Base-by-base conservation (phyloP, 2,888 invertebrate species). In the Thecocarcelia acutangulata region DNA sequence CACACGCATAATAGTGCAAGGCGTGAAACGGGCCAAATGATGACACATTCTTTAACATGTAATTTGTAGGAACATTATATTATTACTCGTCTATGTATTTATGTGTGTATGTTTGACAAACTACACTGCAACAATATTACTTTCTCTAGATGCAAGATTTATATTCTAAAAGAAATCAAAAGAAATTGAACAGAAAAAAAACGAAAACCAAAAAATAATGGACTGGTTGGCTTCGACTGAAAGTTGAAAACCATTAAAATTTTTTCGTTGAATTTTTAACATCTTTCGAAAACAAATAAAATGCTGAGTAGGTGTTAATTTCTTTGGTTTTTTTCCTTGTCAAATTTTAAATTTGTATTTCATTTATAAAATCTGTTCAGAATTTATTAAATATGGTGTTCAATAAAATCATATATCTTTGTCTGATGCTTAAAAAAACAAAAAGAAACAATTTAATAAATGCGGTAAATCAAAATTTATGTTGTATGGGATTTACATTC, bases 41-140 rank as follows among this genome's bases (percentile, higher is more conserved):
- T 82, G 82, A 82, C 82, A 82, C 78, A 82, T 82, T 74, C 74
- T 61, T 78, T 66, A 73, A 68, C 78, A 78, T 78, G 78, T 73
- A 78, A 78, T 73, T 78, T 78, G 72, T 72, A 66, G 64, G 72
- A 72, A 78, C 61, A 69, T 74, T 77, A 52, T 54, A n/a, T n/a
- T n/a, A n/a, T n/a, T n/a, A n/a, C n/a, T n/a, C n/a, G n/a, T n/a
- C n/a, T n/a, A n/a, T n/a, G n/a, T n/a, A n/a, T n/a, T n/a, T n/a
- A n/a, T n/a, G n/a, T n/a, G n/a, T n/a, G n/a, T 72, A 73, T 63
- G 70, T 48, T 72, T 33, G 28, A 44, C 17, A 17, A 19, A 28
- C 52, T 42, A 52, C 24, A 64, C 50, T 50, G 50, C 59, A 72
- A 58, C 44, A 58, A 69, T 46, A 69, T 33, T 8, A 21, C 21